These are phyloP conservation scores for Chamaedrilus cognettii DNA, from an alignment of 2,888 invertebrate genomes.

Conservation along the genomic window DNA sequence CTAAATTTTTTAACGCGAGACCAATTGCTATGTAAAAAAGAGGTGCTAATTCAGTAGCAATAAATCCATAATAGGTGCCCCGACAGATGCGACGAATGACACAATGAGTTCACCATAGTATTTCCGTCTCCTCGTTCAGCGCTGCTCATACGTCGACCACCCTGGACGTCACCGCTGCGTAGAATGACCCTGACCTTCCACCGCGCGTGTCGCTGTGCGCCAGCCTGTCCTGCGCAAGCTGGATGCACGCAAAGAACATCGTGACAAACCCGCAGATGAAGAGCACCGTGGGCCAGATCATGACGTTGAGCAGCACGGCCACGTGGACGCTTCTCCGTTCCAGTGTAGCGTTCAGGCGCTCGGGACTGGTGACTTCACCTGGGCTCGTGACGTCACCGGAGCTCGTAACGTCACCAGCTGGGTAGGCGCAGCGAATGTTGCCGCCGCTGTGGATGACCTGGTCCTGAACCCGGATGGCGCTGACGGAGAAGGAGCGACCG, in stretches of 20 bases:
- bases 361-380: not conserved
- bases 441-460: not conserved
- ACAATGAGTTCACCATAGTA: too few species aligned
- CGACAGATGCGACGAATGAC: too few species aligned
- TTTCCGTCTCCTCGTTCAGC: too few species aligned
- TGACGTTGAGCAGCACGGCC: not conserved
- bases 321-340: not conserved
- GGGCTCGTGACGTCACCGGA: not conserved
- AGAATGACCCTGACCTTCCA: not conserved
- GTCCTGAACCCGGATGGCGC: not conserved
- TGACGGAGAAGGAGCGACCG: too few species aligned
- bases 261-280: not conserved
- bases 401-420: too few species aligned
- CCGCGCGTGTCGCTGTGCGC: not conserved
- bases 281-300: not conserved
- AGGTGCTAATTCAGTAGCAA: too few species aligned
- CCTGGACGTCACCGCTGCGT: not conserved
- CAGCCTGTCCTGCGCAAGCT: not conserved
- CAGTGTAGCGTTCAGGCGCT: not conserved
- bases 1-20: too few species aligned
- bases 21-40: too few species aligned
- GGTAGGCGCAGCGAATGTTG: not conserved
- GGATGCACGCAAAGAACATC: not conserved
- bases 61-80: too few species aligned
- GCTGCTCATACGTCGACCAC: not conserved